These are phyloP conservation scores for Drosophila punjabiensis DNA, from an alignment of 1,140 invertebrate genomes.

Conservation along the genomic window DNA sequence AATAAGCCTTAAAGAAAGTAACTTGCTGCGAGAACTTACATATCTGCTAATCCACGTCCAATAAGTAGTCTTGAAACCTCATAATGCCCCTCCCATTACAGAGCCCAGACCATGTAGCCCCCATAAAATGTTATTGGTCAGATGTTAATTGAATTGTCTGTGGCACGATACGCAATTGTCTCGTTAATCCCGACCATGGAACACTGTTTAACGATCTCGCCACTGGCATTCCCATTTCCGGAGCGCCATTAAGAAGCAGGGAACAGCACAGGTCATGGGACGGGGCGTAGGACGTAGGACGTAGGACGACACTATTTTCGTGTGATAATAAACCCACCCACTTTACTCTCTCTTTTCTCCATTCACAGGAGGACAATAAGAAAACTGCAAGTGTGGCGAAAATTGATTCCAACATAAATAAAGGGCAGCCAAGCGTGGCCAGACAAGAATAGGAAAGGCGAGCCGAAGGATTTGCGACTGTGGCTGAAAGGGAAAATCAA, in stretches of 20 bases:
- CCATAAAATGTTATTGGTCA: conserved; percentile 54
- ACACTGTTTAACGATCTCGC: conserved; percentile 51
- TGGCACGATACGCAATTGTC: conserved; percentile 36
- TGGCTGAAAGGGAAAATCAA: conserved; percentile 64
- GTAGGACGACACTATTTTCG: conserved; percentile 12
- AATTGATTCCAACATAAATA: conserved; percentile 61
- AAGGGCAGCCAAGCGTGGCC: conserved; percentile 47
- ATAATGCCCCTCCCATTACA: conserved; percentile 3
- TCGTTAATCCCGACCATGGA: conserved; percentile 23
- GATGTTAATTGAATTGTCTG: conserved; percentile 63
- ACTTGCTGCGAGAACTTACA: neutral
- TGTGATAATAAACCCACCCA: conserved; percentile 39
- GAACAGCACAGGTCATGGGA: conserved; percentile 1
- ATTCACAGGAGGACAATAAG: conserved; percentile 50
- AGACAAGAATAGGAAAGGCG: conserved; percentile 50
- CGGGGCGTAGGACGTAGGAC: neutral
- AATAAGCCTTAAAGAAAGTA: neutral
- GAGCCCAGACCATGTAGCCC: conserved; percentile 20
- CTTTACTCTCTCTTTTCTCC: conserved; percentile 23
- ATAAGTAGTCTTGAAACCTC: conserved; percentile 15
- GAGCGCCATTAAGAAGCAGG: conserved; percentile 35
- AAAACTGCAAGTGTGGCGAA: conserved; percentile 65
- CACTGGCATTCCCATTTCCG: conserved; percentile 39
- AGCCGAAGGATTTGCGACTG: conserved; percentile 56
- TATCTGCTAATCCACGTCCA: conserved; percentile 1